Conservation (phyloP, 2,113 vertebrate species). For the Empidonax traillii region DNA sequence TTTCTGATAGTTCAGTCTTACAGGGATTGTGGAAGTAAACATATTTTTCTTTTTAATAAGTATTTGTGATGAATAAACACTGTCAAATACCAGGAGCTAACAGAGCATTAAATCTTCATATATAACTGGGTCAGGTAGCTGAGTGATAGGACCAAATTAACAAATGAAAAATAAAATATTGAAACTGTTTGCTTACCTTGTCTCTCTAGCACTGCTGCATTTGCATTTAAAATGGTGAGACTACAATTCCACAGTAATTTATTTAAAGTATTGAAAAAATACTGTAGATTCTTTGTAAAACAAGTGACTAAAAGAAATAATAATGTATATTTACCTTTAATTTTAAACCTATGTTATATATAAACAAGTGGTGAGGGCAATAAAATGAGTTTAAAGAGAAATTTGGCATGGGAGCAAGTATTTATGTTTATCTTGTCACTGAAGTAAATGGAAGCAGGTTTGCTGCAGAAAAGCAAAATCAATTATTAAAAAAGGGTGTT, state of each 20-base stretch:
- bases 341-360: background rate
- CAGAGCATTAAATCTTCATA: background rate
- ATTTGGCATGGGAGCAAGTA: background rate
- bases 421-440: background rate
- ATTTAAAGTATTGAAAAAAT: background rate
- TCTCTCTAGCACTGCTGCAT: background rate
- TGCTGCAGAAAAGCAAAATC: background rate
- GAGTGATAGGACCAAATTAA: constrained; percentile 3
- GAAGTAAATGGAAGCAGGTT: background rate
- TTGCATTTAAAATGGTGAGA: background rate
- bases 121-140: background rate
- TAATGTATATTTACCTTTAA: background rate
- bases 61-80: constrained; percentile 44
- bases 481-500: fast-evolving
- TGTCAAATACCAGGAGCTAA: constrained; percentile 11
- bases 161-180: background rate
- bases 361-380: background rate
- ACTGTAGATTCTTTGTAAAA: background rate
- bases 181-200: background rate
- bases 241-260: background rate
- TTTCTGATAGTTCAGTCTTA: background rate
- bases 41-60: constrained; percentile 47
- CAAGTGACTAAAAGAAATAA: background rate
- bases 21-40: background rate
- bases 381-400: background rate